These are phyloP conservation scores for Coregonus ussuriensis DNA, from an alignment of 2,797 vertebrate genomes.

Conservation along the genomic window DNA sequence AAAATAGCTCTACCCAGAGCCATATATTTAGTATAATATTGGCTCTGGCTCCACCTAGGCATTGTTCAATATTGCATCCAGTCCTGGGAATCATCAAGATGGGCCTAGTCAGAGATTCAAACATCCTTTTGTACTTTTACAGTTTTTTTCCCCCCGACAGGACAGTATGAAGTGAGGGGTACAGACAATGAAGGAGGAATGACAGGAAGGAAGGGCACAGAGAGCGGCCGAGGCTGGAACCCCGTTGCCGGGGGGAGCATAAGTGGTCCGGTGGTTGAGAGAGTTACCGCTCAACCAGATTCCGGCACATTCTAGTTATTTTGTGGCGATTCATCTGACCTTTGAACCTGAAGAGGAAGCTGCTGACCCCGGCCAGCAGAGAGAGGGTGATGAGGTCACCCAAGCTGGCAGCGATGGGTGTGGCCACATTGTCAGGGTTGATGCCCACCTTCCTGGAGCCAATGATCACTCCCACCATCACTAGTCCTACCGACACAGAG, in stretches of 20 bases:
- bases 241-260: neutral
- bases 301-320: neutral
- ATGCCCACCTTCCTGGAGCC: slow-evolving; percentile 82
- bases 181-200: no score
- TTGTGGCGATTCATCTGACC: slow-evolving; percentile 69
- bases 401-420: slow-evolving; percentile 88
- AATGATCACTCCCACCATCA: slow-evolving; percentile 85
- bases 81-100: no score
- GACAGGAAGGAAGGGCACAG: no score
- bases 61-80: no score
- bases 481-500: slow-evolving; percentile 71
- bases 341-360: slow-evolving; percentile 78
- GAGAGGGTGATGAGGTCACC: slow-evolving; percentile 87
- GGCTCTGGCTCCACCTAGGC: no score
- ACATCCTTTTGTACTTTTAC: no score
- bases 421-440: slow-evolving; percentile 90
- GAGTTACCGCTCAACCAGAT: neutral
- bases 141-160: no score
- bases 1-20: neutral
- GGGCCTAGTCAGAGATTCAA: no score
- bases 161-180: no score
- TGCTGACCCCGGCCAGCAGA: slow-evolving; percentile 83
- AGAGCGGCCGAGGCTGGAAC: no score
- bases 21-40: no score
- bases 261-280: neutral